Evolutionary conservation across 2,797 vertebrate genomes (phyloP).

Genomic region (Pyrrhura leucotis): DNA sequence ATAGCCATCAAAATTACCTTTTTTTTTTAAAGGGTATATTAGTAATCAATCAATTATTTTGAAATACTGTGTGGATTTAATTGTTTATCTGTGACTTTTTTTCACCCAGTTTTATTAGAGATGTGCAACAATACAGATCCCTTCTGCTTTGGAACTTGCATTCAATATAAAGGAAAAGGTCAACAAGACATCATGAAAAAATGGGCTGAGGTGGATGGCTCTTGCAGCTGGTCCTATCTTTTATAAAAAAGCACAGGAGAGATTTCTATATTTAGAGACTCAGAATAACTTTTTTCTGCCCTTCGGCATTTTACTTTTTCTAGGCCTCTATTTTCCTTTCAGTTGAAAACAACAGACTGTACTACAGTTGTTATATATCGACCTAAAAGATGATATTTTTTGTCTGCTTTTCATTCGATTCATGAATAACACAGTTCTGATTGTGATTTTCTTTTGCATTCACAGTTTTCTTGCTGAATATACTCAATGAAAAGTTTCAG

Average conservation of each 20-base stretch:
- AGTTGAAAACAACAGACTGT: background rate
- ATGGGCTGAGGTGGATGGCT: background rate
- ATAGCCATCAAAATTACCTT: background rate
- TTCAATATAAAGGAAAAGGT: constrained; percentile 9
- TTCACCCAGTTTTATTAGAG: background rate
- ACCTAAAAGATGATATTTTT: background rate
- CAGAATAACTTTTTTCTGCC: background rate
- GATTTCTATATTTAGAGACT: constrained; percentile 29
- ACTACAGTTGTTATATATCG: background rate
- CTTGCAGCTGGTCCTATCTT: constrained; percentile 1
- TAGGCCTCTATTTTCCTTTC: background rate
- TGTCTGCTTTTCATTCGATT: background rate
- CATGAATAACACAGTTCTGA: background rate
- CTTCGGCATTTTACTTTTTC: constrained; percentile 1
- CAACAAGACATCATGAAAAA: constrained; percentile 32
- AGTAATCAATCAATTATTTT: background rate
- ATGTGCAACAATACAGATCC: background rate
- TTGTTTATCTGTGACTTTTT: background rate
- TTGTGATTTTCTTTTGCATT: background rate
- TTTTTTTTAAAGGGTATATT: background rate
- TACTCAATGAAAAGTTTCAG: background rate
- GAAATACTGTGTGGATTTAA: background rate
- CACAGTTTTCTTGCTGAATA: background rate
- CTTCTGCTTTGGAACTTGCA: background rate
- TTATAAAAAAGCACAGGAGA: background rate